A percentile compares a stretch with the other conserved stretches of the same genome.
These are phyloP conservation scores for Rallus limicola DNA, from an alignment of 2,113 vertebrate genomes.

Conservation along the genomic window DNA sequence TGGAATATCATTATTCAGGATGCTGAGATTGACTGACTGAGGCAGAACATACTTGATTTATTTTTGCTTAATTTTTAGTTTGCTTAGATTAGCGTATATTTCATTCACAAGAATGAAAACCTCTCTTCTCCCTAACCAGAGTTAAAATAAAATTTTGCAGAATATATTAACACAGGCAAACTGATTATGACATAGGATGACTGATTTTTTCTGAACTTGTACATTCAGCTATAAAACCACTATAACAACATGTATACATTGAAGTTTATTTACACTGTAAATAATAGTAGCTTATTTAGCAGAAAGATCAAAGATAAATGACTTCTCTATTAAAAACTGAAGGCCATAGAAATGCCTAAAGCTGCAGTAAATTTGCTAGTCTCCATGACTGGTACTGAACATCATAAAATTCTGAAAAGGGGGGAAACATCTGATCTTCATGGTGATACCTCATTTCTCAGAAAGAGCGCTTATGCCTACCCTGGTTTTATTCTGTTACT, in stretches of 20 bases:
- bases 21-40: not conserved
- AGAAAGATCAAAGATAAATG: not conserved
- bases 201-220: not conserved
- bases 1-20: not conserved
- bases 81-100: not conserved
- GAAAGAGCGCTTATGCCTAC: not conserved
- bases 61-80: not conserved
- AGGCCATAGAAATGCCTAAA: not conserved
- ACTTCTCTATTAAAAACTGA: not conserved
- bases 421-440: not conserved
- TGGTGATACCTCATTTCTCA: not conserved
- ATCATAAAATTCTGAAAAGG: not conserved
- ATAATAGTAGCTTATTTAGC: not conserved
- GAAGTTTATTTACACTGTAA: not conserved
- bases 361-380: not conserved
- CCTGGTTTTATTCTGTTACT: not conserved
- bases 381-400: not conserved
- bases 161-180: not conserved
- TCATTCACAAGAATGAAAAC: not conserved
- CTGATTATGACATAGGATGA: fast-evolving
- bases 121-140: not conserved
- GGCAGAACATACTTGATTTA: not conserved
- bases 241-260: not conserved
- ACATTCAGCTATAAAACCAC: not conserved
- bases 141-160: not conserved